Base-by-base conservation (phyloP, 2,888 invertebrate species). In the Tanytarsus gracilentus region DNA sequence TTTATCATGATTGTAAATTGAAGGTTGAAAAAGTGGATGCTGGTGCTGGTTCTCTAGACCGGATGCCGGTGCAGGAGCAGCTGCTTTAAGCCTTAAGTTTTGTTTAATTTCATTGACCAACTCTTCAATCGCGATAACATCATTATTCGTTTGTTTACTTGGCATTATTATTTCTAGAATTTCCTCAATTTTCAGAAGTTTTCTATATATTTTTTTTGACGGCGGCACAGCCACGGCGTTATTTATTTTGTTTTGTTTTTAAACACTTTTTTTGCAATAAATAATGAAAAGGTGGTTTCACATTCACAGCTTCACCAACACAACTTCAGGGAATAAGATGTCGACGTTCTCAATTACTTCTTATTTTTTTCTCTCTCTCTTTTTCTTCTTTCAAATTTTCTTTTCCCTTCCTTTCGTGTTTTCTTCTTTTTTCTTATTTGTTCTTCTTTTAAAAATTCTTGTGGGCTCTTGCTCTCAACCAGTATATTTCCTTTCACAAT, bases 31-130 rank as follows among this genome's bases (percentile, higher is more conserved):
- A 16, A 60, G 29, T n/a, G 58, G 48, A 33, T 58, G 39, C 8
- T n/a, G 14, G 9, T 48, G 18, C 8, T 44, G 58, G 18, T n/a
- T 29, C 16, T 25, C 29, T 44, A 30, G 44, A 39, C 26, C 60
- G 3, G 60, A 25, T 30, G 50, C 11, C 16, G 50, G 61, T 58
- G 66, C 66, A 63, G 73, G 70, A 40, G 75, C 76, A 68, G 73
- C 75, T 65, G 76, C 74, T 69, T 76, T 75, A 59, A 82, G 70
- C 51, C 81, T 75, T 25, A 84, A 70, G 67, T 83, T 83, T 67
- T 83, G 81, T 68, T 83, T 83, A 62, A 84, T 82, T 69, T 82
- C 82, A 61, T 80, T 76, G 33, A 84, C 83, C 61, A 84, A 72
- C 62, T 81, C 77, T 67, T 83, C 83, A 64, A 84, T 79, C 68